A percentile compares a stretch with the other conserved stretches of the same genome.
Evolutionary conservation across 2,113 vertebrate genomes (phyloP).

Genomic region (Amblyopsis rosae): DNA sequence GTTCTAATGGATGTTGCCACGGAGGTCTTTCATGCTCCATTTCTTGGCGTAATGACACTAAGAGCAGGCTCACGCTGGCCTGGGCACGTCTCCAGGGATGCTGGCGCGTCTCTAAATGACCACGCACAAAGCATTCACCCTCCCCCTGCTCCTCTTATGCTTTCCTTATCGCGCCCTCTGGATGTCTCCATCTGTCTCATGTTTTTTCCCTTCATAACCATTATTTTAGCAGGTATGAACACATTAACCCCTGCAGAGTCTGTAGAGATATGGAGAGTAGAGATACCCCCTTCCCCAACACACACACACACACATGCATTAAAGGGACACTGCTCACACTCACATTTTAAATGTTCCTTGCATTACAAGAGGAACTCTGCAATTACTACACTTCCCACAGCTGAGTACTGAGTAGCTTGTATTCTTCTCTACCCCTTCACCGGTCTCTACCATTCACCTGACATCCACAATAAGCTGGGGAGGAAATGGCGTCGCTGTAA

Average conservation of each 20-base stretch:
- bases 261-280: too few species aligned
- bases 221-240: not conserved
- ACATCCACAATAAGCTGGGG: too few species aligned
- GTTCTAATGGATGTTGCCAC: constrained; percentile 28
- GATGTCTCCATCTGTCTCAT: constrained; percentile 6
- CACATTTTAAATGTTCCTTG: too few species aligned
- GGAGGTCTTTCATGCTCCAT: constrained; percentile 47
- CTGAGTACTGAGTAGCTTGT: too few species aligned
- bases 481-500: too few species aligned
- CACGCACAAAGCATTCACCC: not conserved
- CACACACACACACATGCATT: not conserved
- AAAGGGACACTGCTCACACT: not conserved
- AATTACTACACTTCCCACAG: too few species aligned
- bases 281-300: not conserved
- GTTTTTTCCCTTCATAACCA: not conserved
- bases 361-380: too few species aligned
- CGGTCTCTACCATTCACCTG: too few species aligned
- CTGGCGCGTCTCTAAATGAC: constrained; percentile 34
- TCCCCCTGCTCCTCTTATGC: not conserved
- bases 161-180: not conserved
- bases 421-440: too few species aligned
- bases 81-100: constrained; percentile 20
- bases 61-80: constrained; percentile 9
- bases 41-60: constrained; percentile 41
- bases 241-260: not conserved